Evolutionary conservation across 2,888 invertebrate genomes (phyloP).

Genomic region (Copidosoma aretas): DNA sequence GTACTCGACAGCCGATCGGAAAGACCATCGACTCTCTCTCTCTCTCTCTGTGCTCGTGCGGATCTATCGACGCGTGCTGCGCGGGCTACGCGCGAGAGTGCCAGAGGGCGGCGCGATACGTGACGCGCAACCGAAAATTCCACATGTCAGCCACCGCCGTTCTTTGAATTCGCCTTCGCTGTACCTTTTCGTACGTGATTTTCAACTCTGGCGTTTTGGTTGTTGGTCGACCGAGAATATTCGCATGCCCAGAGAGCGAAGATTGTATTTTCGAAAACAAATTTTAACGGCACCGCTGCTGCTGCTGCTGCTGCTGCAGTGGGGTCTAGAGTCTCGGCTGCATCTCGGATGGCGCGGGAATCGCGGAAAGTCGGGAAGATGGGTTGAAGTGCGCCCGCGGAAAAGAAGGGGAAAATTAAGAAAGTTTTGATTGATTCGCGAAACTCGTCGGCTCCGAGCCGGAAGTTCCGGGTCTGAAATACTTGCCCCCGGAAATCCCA

Average conservation of each 20-base stretch:
- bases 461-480: constrained; percentile 18
- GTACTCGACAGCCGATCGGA: not conserved
- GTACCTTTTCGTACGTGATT: no score
- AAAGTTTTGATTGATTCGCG: constrained; percentile 35
- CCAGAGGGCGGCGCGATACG: not conserved
- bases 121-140: not conserved
- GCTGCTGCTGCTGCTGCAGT: no score
- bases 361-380: no score
- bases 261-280: no score
- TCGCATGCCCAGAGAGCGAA: no score
- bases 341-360: no score
- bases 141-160: no score
- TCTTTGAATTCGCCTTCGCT: no score
- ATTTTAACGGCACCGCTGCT: no score
- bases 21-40: not conserved
- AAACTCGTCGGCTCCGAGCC: constrained; percentile 32
- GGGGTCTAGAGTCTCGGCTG: no score
- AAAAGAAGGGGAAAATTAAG: constrained; percentile 30
- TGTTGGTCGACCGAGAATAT: no score
- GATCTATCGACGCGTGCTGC: not conserved
- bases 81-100: not conserved
- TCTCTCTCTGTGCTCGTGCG: not conserved
- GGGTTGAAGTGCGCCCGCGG: not conserved
- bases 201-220: no score
- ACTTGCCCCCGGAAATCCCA: constrained; percentile 18